phyloP scores from a whole-genome alignment of 2,113 vertebrate species.

The Hiodon tergisus region DNA sequence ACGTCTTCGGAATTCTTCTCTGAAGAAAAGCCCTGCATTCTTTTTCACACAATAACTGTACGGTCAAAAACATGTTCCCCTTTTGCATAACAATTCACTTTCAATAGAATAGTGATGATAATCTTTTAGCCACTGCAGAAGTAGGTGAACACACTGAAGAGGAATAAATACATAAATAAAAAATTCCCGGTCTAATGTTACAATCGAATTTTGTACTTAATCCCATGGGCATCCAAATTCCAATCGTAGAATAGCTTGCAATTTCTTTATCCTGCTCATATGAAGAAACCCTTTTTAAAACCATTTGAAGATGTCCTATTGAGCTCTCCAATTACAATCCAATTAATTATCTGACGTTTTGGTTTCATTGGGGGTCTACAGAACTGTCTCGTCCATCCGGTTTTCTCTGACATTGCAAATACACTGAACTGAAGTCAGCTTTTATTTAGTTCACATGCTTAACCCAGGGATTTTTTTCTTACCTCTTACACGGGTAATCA shows the following conservation, averaged over 20 bases:
- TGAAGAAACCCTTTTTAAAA: slow-evolving; percentile 6
- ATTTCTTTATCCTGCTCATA: neutral
- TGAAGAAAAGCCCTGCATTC: slow-evolving; percentile 26
- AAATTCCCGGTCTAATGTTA: neutral
- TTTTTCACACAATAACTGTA: slow-evolving; percentile 26
- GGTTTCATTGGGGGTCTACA: slow-evolving; percentile 10
- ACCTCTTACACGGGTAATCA: slow-evolving; percentile 29
- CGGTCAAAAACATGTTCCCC: slow-evolving; percentile 24
- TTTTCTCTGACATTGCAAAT: slow-evolving; percentile 14
- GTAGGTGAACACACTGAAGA: slow-evolving; percentile 16
- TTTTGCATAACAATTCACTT: slow-evolving; percentile 26
- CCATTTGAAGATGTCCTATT: slow-evolving; percentile 9
- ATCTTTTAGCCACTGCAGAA: slow-evolving; percentile 29
- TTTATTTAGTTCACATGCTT: slow-evolving; percentile 31
- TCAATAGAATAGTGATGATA: slow-evolving; percentile 32
- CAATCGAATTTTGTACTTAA: neutral
- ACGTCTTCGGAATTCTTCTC: slow-evolving; percentile 18
- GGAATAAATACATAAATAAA: neutral
- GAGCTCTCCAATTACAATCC: slow-evolving; percentile 5
- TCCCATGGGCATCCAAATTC: neutral
- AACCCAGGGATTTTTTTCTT: slow-evolving; percentile 16
- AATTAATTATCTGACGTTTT: slow-evolving; percentile 26
- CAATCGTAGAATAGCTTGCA: neutral
- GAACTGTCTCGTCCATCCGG: slow-evolving; percentile 15
- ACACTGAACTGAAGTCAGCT: slow-evolving; percentile 14